These are phyloP conservation scores for Pseudomyrmex concolor DNA, from an alignment of 1,140 invertebrate genomes.

Conservation along the genomic window DNA sequence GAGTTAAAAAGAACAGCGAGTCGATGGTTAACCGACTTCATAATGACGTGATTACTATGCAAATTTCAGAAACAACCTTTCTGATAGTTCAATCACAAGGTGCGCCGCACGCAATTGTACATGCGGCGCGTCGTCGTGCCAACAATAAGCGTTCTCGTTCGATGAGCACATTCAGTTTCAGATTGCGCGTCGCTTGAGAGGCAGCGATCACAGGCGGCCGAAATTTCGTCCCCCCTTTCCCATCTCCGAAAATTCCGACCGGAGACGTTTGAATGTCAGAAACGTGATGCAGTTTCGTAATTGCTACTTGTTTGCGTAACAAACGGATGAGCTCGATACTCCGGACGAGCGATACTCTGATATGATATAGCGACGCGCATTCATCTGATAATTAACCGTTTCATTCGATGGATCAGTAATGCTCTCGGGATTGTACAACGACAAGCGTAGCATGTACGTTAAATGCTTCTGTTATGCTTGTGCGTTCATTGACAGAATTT, in stretches of 20 bases:
- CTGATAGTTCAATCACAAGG: slow-evolving; percentile 50
- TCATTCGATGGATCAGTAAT: background rate
- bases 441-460: background rate
- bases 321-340: background rate
- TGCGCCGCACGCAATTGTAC: slow-evolving; percentile 30
- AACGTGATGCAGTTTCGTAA: slow-evolving; percentile 34
- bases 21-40: slow-evolving; percentile 11
- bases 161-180: background rate
- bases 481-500: background rate
- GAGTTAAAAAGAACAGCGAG: slow-evolving; percentile 5
- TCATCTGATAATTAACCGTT: slow-evolving; percentile 1
- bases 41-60: slow-evolving; percentile 43
- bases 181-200: background rate
- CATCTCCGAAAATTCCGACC: background rate
- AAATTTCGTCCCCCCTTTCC: background rate
- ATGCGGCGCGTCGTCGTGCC: background rate
- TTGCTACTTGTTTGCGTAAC: slow-evolving; percentile 43
- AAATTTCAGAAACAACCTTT: slow-evolving; percentile 50
- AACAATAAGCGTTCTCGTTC: slow-evolving; percentile 27
- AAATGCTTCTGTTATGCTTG: background rate
- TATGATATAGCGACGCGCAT: background rate
- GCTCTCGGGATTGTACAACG: background rate
- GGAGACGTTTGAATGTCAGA: slow-evolving; percentile 5
- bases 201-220: background rate
- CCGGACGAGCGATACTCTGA: background rate